phyloP scores from a whole-genome alignment of 2,888 invertebrate species.

The Chymomyza procnemis region DNA sequence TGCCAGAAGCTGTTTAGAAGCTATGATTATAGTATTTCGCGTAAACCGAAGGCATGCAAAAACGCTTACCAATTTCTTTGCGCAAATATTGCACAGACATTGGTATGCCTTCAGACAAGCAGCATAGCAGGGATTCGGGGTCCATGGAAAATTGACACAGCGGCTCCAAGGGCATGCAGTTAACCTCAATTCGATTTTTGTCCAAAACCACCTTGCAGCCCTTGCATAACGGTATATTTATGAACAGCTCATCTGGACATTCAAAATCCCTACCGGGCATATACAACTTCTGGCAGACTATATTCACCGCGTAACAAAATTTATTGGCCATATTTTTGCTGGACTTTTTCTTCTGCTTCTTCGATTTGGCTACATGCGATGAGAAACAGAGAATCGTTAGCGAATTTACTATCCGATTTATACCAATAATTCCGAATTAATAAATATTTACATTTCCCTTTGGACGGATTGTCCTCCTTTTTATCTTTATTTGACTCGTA shows the following conservation, averaged over 20 bases:
- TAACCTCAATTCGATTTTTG: conserved; percentile 46
- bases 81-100: conserved; percentile 38
- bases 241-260: conserved; percentile 22
- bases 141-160: conserved; percentile 34
- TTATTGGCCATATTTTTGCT: conserved; percentile 8
- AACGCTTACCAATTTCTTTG: conserved; percentile 47
- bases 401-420: not conserved
- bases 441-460: too few relatives aligned
- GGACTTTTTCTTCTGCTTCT: conserved; percentile 36
- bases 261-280: conserved; percentile 57
- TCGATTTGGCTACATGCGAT: not conserved
- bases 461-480: too few relatives aligned
- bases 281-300: conserved; percentile 43
- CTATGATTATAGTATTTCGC: not conserved
- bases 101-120: conserved; percentile 46
- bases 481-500: too few relatives aligned
- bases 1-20: conserved; percentile 38
- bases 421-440: too few relatives aligned
- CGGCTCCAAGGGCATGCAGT: conserved; percentile 40
- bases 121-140: conserved; percentile 43
- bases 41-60: not conserved
- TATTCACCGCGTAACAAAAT: conserved; percentile 38
- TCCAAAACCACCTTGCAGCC: conserved; percentile 37
- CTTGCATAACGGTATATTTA: conserved; percentile 38
- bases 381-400: too few relatives aligned